These are phyloP conservation scores for Geopemphigus sp. DNA, from an alignment of 1,140 invertebrate genomes.

Conservation along the genomic window DNA sequence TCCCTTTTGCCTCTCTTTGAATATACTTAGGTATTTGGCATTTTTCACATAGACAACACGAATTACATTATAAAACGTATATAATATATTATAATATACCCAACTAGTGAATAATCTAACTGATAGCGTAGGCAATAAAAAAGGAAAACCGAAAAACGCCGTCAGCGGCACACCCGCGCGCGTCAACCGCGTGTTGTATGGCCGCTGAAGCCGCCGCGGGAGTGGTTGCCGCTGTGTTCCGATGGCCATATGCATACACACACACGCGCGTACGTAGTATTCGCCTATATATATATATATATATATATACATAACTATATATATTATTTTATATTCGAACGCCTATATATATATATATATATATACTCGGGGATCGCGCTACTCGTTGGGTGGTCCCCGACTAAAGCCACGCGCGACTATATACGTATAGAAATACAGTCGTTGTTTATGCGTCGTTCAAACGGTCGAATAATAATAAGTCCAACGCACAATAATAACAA, in stretches of 20 bases:
- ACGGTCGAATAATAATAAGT: constrained; percentile 32
- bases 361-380: too few species aligned
- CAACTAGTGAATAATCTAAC: too few species aligned
- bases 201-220: constrained; percentile 3
- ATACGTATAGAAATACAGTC: not conserved
- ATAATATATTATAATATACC: too few species aligned
- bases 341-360: too few species aligned
- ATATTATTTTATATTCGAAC: not conserved
- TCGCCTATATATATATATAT: too few species aligned
- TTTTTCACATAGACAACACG: too few species aligned
- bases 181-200: constrained; percentile 31
- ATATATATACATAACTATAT: not conserved
- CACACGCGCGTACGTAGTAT: not conserved
- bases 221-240: constrained; percentile 5
- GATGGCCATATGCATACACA: not conserved
- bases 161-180: not conserved
- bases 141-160: not conserved
- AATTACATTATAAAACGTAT: too few species aligned
- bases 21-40: too few species aligned
- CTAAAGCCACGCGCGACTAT: not conserved
- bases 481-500: constrained; percentile 18
- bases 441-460: constrained; percentile 5
- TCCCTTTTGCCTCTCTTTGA: too few species aligned
- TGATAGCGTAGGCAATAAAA: not conserved
- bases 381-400: constrained; percentile 43